Conservation (phyloP, 2,113 vertebrate species). For the Micronisus gabar region DNA sequence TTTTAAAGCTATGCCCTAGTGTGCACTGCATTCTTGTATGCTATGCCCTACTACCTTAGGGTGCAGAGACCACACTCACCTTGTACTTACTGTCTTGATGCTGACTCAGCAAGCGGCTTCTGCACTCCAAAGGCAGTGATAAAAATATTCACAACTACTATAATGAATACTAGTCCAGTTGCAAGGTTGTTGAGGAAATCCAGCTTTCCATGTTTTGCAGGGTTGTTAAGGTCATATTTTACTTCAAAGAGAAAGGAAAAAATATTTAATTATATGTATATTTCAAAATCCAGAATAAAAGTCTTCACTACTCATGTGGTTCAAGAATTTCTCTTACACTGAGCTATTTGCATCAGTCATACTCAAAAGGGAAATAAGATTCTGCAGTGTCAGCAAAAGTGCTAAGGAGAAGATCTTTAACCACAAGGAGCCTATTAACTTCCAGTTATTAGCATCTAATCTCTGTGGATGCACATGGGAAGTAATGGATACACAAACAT, state of each 20-base stretch:
- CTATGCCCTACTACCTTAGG: accelerated
- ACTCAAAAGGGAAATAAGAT: slow-evolving; percentile 6
- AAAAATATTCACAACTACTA: slow-evolving; percentile 94
- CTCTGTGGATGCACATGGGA: not conserved
- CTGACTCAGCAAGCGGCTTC: slow-evolving; percentile 58
- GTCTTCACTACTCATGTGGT: not conserved
- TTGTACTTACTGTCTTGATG: slow-evolving; percentile 24
- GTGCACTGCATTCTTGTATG: no score
- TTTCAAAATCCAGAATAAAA: slow-evolving; percentile 16
- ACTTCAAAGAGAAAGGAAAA: slow-evolving; percentile 73
- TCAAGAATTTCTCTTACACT: not conserved
- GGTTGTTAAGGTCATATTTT: slow-evolving; percentile 94
- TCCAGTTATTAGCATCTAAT: slow-evolving; percentile 19
- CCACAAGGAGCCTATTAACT: not conserved
- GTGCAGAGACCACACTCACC: slow-evolving; percentile 45
- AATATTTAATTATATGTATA: not conserved
- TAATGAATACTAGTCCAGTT: slow-evolving; percentile 91
- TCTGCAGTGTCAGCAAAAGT: slow-evolving; percentile 3
- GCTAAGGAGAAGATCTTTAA: not conserved
- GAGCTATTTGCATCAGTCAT: not conserved
- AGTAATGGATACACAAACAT: not conserved
- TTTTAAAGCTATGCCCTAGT: not conserved
- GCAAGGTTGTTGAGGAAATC: slow-evolving; percentile 89
- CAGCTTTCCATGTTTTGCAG: slow-evolving; percentile 83
- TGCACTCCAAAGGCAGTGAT: slow-evolving; percentile 97